Conservation (phyloP, 2,797 vertebrate genomes). For the Discoglossus pictus region DNA sequence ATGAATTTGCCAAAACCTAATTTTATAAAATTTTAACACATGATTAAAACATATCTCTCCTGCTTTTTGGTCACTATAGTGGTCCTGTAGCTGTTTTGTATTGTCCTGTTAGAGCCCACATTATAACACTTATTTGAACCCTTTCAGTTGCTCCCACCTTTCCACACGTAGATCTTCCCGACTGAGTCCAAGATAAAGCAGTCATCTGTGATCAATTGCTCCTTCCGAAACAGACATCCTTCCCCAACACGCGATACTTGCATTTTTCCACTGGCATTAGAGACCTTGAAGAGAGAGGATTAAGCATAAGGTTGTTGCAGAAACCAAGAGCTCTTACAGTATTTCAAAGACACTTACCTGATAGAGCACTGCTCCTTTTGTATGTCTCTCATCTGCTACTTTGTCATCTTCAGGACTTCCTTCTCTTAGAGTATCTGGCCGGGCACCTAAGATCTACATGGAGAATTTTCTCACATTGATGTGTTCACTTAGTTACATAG, state of each 20-base stretch:
- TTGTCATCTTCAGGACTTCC: constrained; percentile 27
- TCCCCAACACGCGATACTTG: constrained; percentile 76
- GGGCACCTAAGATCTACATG: constrained; percentile 21
- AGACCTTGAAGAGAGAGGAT: constrained; percentile 70
- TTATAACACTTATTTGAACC: too few species aligned
- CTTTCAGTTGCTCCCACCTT: constrained; percentile 70
- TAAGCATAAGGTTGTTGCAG: neutral
- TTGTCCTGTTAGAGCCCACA: too few species aligned
- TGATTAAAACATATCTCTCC: too few species aligned
- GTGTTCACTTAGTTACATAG: too few species aligned
- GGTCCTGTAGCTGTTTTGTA: too few species aligned
- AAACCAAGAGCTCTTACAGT: too few species aligned
- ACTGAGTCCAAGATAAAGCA: constrained; percentile 90
- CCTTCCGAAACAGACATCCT: constrained; percentile 78
- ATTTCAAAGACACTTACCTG: constrained; percentile 78
- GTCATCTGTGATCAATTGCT: constrained; percentile 80
- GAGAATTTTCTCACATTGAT: too few species aligned
- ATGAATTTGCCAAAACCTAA: too few species aligned
- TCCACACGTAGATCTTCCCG: constrained; percentile 90
- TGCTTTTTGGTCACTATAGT: too few species aligned
- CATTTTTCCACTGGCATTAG: constrained; percentile 82
- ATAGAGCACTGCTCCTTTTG: constrained; percentile 76
- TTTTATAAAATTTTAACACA: too few species aligned
- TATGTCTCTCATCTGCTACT: constrained; percentile 69
- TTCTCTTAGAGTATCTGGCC: constrained; percentile 21